These are phyloP conservation scores for Nomia melanderi DNA, from an alignment of 1,140 invertebrate species.

Conservation along the genomic window DNA sequence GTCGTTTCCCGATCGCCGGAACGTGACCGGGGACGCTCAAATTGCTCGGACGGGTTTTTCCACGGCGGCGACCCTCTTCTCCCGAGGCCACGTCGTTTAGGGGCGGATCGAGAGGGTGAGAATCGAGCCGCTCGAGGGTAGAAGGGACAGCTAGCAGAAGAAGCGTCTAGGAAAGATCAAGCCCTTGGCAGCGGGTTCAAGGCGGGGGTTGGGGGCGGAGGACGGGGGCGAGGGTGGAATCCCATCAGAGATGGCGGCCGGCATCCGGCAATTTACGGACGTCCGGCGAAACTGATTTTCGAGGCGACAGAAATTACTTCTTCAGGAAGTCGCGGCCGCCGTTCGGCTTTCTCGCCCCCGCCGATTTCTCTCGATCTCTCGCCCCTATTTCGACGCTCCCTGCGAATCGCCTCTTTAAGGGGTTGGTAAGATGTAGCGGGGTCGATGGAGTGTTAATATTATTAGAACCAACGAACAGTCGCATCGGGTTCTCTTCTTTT, in stretches of 20 bases:
- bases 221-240: neutral
- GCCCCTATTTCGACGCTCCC: constrained; percentile 4
- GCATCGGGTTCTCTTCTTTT: no score
- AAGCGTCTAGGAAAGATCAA: neutral
- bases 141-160: neutral
- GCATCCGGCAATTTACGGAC: constrained; percentile 61
- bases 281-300: constrained; percentile 66
- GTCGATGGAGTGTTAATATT: no score
- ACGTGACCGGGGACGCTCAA: neutral
- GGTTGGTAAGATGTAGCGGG: no score
- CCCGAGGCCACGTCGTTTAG: neutral
- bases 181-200: no score
- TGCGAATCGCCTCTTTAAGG: no score
- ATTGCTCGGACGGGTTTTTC: neutral
- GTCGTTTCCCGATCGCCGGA: neutral
- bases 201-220: neutral
- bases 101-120: neutral
- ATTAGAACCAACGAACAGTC: no score
- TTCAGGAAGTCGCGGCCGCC: constrained; percentile 42
- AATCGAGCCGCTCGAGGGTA: neutral
- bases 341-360: no score
- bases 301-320: constrained; percentile 63
- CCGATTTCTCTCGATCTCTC: constrained; percentile 10
- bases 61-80: neutral
- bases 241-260: constrained; percentile 5